These are phyloP conservation scores for Chorisops tibialis DNA, from an alignment of 2,888 invertebrate genomes.

Conservation along the genomic window DNA sequence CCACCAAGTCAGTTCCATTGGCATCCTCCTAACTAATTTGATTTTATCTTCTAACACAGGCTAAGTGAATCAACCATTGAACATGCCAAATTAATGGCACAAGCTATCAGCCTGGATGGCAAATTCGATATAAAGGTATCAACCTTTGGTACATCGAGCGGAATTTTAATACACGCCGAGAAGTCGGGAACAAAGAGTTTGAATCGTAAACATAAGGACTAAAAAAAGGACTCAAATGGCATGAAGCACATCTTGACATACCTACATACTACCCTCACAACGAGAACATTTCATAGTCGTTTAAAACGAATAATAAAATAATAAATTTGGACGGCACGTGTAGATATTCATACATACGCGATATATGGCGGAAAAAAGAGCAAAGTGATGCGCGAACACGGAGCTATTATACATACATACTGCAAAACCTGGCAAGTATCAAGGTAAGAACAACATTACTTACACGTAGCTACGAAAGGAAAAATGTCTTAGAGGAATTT, in stretches of 20 bases:
- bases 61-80: slow-evolving; percentile 44
- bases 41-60: slow-evolving; percentile 33
- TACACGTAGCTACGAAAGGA: no score
- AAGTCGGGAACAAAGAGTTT: slow-evolving; percentile 43
- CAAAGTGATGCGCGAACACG: no score
- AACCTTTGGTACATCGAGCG: slow-evolving; percentile 44
- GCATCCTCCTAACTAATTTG: slow-evolving; percentile 18
- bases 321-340: no score
- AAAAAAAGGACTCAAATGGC: neutral
- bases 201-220: slow-evolving; percentile 41
- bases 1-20: neutral
- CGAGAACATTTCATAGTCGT: neutral
- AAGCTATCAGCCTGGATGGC: slow-evolving; percentile 43
- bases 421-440: no score
- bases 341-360: no score
- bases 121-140: slow-evolving; percentile 45
- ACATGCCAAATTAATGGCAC: slow-evolving; percentile 44
- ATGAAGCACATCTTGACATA: neutral
- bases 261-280: neutral
- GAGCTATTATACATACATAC: no score
- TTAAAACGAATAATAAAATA: neutral
- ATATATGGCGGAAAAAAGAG: no score
- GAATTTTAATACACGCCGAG: slow-evolving; percentile 44
- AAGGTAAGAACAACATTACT: no score
- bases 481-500: no score